A percentile compares a stretch with the other conserved stretches of the same genome.
phyloP scores from a whole-genome alignment of 2,113 vertebrate genomes.

The Stigmatopora nigra region DNA sequence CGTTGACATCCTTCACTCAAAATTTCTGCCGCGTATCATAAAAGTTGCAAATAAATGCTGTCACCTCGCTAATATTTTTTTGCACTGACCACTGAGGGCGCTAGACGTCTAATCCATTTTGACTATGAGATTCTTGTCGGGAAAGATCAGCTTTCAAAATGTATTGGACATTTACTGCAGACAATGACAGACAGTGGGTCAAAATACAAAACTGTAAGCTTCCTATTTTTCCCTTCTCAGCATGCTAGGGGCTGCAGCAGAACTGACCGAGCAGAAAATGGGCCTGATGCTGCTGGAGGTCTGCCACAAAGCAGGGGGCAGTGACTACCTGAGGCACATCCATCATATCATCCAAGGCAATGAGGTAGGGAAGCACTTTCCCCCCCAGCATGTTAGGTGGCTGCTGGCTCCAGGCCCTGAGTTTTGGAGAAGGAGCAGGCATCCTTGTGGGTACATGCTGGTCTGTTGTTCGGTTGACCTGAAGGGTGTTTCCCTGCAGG shows the following conservation, averaged over 20 bases:
- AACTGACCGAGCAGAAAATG: constrained; percentile 98
- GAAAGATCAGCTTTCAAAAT: too few species aligned
- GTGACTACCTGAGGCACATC: constrained; percentile 95
- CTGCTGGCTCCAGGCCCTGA: constrained; percentile 85
- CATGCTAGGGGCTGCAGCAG: constrained; percentile 68
- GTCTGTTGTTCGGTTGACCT: constrained; percentile 51
- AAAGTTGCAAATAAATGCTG: constrained; percentile 36
- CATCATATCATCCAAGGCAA: constrained; percentile 99
- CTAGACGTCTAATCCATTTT: too few species aligned
- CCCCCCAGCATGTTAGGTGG: constrained; percentile 94
- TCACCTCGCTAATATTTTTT: constrained; percentile 9
- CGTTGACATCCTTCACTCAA: constrained; percentile 26
- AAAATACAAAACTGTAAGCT: too few species aligned
- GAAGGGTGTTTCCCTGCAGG: constrained; percentile 41
- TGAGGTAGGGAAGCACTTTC: constrained; percentile 97
- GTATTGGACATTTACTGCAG: too few species aligned
- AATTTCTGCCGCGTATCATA: constrained; percentile 29
- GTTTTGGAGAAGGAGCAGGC: constrained; percentile 62
- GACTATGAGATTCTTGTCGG: too few species aligned
- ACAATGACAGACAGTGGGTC: too few species aligned
- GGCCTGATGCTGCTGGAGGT: constrained; percentile 94
- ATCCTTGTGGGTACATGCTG: constrained; percentile 43
- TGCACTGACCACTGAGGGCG: too few species aligned
- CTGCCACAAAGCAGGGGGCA: constrained; percentile 98
- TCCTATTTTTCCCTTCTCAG: constrained; percentile 62